Evolutionary conservation across 2,888 invertebrate species (phyloP).

Genomic region (Eupithecia subfuscata): DNA sequence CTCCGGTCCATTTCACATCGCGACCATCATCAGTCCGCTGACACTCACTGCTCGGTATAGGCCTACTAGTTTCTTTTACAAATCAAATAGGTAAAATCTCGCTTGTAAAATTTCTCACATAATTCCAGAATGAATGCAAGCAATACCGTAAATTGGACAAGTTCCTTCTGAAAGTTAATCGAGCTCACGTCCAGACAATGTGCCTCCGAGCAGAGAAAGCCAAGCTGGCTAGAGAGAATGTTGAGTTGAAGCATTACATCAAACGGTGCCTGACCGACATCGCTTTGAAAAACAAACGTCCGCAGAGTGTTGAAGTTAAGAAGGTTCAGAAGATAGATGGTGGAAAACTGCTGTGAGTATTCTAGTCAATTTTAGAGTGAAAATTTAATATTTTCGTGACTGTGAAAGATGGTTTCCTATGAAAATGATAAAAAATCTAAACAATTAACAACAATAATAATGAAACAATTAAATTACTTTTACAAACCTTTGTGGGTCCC

Average conservation of each 20-base stretch:
- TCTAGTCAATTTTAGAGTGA: too few relatives aligned
- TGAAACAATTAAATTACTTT: too few relatives aligned
- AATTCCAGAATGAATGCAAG: slow-evolving; percentile 73
- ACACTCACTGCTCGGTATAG: too few relatives aligned
- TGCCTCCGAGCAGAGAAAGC: slow-evolving; percentile 72
- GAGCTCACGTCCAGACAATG: slow-evolving; percentile 72
- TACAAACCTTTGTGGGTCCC: too few relatives aligned
- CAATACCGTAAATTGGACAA: slow-evolving; percentile 86
- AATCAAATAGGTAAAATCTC: background rate
- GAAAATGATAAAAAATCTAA: too few relatives aligned
- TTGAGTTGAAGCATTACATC: slow-evolving; percentile 84
- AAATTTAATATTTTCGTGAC: too few relatives aligned
- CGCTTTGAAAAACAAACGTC: slow-evolving; percentile 77
- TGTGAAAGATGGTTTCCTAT: too few relatives aligned
- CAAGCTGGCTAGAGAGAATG: slow-evolving; percentile 85
- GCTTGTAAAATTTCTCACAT: background rate
- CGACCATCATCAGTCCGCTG: too few relatives aligned
- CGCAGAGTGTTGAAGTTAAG: slow-evolving; percentile 63
- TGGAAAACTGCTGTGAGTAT: slow-evolving; percentile 56
- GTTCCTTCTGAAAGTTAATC: slow-evolving; percentile 85
- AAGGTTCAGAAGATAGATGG: slow-evolving; percentile 56
- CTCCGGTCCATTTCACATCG: too few relatives aligned
- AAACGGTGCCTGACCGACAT: slow-evolving; percentile 85
- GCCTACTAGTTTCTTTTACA: background rate
- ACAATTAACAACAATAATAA: too few relatives aligned